A percentile compares a stretch with the other conserved stretches of the same genome.
Conservation (phyloP, 1,140 invertebrate genomes). For the Oppia nitens region DNA sequence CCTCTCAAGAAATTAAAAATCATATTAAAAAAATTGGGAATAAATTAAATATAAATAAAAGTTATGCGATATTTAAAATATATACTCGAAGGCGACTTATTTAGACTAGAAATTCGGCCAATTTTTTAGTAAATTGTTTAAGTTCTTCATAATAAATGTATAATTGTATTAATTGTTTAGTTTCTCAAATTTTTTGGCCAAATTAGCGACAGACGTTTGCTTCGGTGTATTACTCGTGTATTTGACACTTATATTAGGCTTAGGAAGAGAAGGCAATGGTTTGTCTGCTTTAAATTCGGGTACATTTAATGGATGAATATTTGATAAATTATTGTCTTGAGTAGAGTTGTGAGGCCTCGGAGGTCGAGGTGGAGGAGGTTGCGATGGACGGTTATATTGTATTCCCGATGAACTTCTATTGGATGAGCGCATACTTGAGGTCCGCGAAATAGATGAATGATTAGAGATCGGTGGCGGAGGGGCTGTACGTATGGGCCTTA, state of each 20-base stretch:
- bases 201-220: not conserved
- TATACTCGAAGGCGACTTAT: not conserved
- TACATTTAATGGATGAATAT: not conserved
- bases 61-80: not conserved
- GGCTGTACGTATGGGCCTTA: not conserved
- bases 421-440: not conserved
- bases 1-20: too few species aligned
- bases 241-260: not conserved
- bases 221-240: not conserved
- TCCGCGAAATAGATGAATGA: not conserved
- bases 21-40: too few species aligned
- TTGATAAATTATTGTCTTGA: not conserved
- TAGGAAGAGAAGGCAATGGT: not conserved
- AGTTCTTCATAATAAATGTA: not conserved
- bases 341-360: not conserved
- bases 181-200: not conserved
- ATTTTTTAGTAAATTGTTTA: too few species aligned
- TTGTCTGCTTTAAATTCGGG: not conserved
- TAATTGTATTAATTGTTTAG: not conserved
- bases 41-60: too few species aligned
- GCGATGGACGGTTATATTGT: not conserved
- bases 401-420: not conserved
- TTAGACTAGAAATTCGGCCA: not conserved
- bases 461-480: not conserved
- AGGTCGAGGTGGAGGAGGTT: constrained; percentile 17